Evolutionary conservation across 2,113 vertebrate genomes (phyloP), one percentile per base, ranked within the genome.

Genomic region (Poicephalus gulielmi): DNA sequence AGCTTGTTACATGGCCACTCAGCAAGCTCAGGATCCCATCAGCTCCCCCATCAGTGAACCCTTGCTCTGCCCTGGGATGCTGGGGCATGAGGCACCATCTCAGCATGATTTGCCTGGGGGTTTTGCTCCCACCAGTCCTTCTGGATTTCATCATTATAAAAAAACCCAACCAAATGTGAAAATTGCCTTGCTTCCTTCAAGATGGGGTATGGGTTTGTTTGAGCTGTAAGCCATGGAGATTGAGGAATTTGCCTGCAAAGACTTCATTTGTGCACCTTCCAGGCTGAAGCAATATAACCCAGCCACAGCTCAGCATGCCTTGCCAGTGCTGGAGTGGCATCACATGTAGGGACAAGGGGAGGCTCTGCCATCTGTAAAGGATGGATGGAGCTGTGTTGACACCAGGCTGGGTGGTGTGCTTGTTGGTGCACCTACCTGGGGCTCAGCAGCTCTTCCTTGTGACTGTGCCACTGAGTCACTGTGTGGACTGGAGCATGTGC

Each of bases 401-500:
- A n/a, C 24, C 13, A 49, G 25, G 16, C 20, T 78, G 39, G 17
- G 49, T 7, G 2, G 3, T 25, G 13, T 13, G n/a, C 39, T 47
- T 8, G 17, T 13, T 25, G 17, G 13, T 70, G 27, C 9, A 18
- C 16, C 28, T 1, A 5, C 11, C 30, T 12, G 25, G 13, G 25
- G 41, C 47, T 69, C 53, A 52, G 55, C 25, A 43, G n/a, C 17
- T 52, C 17, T 63, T 24, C 11, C 31, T 74, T 2, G 0, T 7
- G 28, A 30, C 43, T 2, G 1, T 52, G 55, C 13, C 49, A 27
- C 43, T 22, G 23, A 53, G 30, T 16, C 59, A n/a, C 28, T 10
- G 18, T 0, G 1, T 5, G 23, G 25, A 12, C 43, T 19, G 44
- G 33, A 19, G 19, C 31, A 66, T 8, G 9, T 19, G 11, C 37